Evolutionary conservation across 2,113 vertebrate species (phyloP).

Genomic region (Ranitomeya imitator): DNA sequence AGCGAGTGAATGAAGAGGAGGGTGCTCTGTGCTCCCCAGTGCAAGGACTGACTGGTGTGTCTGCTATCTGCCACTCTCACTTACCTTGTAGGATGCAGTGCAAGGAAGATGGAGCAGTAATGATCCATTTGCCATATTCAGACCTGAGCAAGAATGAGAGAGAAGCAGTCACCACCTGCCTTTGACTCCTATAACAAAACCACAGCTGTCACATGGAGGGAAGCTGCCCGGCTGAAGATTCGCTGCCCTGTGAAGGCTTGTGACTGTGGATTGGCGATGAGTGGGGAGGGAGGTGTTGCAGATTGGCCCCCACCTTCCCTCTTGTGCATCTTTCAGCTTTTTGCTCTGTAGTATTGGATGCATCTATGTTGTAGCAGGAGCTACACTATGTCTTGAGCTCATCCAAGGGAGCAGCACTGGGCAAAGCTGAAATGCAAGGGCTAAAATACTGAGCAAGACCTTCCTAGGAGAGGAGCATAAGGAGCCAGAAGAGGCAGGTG

Average conservation of each 20-base stretch:
- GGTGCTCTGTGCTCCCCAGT: not conserved
- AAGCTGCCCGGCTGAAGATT: conserved; percentile 68
- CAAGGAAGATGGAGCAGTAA: not conserved
- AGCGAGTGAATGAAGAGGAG: not conserved
- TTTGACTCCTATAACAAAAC: conserved; percentile 67
- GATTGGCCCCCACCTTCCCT: not conserved
- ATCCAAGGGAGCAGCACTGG: conserved; percentile 70
- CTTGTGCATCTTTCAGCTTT: conserved; percentile 78
- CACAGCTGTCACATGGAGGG: conserved; percentile 65
- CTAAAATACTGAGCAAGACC: conserved; percentile 57
- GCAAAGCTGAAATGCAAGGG: conserved; percentile 63
- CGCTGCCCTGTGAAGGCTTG: conserved; percentile 63
- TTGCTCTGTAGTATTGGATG: conserved; percentile 61
- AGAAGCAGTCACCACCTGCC: conserved; percentile 64
- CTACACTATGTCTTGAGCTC: conserved; percentile 79
- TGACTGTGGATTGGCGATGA: conserved; percentile 63
- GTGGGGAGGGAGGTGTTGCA: conserved; percentile 17
- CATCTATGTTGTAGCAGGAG: conserved; percentile 67
- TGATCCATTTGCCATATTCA: conserved; percentile 12
- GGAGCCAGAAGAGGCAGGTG: not conserved
- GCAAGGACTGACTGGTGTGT: not conserved
- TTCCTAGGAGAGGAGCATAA: not conserved
- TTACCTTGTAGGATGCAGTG: conserved; percentile 9
- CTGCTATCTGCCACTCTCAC: not conserved
- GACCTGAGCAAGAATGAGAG: conserved; percentile 10